Conservation (phyloP, 1,140 invertebrate genomes). For the Dinoponera quadriceps region DNA sequence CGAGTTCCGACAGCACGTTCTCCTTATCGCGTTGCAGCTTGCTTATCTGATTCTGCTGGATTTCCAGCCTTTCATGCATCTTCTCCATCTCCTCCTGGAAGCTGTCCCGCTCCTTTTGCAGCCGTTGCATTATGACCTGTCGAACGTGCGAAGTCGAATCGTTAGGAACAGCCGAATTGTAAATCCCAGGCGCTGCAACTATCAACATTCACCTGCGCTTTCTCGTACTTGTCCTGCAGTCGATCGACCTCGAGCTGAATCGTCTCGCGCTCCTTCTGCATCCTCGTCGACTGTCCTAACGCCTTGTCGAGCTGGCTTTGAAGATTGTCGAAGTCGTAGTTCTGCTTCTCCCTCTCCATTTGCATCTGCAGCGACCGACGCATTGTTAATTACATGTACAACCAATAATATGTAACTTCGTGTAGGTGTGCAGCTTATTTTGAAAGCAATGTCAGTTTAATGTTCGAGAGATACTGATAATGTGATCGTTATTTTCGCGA, state of each 20-base stretch:
- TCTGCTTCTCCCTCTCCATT: constrained; percentile 95
- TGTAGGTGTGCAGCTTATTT: neutral
- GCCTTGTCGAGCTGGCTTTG: constrained; percentile 96
- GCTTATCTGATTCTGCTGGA: constrained; percentile 91
- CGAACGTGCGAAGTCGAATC: constrained; percentile 18
- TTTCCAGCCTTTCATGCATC: constrained; percentile 92
- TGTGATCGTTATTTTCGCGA: too few species aligned
- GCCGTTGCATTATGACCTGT: constrained; percentile 89
- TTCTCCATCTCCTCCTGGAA: constrained; percentile 93
- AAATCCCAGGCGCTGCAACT: neutral
- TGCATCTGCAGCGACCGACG: constrained; percentile 88
- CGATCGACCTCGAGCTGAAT: constrained; percentile 94
- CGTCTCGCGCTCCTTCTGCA: constrained; percentile 95
- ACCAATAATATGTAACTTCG: constrained; percentile 8
- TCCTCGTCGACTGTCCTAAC: constrained; percentile 92
- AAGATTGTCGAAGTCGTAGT: constrained; percentile 95
- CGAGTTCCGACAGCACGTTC: constrained; percentile 93
- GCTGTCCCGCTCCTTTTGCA: constrained; percentile 95
- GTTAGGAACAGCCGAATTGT: constrained; percentile 86
- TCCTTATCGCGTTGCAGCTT: constrained; percentile 95
- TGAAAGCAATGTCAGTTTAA: too few species aligned
- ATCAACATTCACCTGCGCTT: constrained; percentile 90
- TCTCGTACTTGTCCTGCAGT: constrained; percentile 95
- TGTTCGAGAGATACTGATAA: too few species aligned
- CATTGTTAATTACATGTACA: neutral